phyloP scores from a whole-genome alignment of 2,888 invertebrate genomes.

The Xanthia togata region DNA sequence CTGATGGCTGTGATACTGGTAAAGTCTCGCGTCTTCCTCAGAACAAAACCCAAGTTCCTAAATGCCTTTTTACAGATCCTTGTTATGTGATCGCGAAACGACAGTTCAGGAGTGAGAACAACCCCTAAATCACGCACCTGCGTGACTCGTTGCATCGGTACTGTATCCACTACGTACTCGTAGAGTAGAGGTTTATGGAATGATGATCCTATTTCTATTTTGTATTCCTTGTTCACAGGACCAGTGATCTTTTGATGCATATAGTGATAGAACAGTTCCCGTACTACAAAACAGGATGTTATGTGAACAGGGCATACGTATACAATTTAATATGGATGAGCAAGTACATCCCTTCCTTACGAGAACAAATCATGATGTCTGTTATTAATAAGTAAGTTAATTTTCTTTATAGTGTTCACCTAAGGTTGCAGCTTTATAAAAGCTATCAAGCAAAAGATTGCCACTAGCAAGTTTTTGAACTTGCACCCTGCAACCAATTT shows the following conservation, averaged over 20 bases:
- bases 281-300: slow-evolving; percentile 93
- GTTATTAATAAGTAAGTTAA: slow-evolving; percentile 94
- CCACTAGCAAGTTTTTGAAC: neutral
- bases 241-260: slow-evolving; percentile 92
- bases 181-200: too few relatives aligned
- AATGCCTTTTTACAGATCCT: too few relatives aligned
- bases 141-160: too few relatives aligned
- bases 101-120: too few relatives aligned
- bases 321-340: slow-evolving; percentile 94
- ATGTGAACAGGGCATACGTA: slow-evolving; percentile 93
- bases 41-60: too few relatives aligned
- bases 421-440: neutral
- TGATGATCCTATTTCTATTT: neutral
- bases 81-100: too few relatives aligned
- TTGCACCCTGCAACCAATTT: neutral
- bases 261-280: slow-evolving; percentile 93
- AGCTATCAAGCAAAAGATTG: neutral
- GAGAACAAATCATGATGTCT: slow-evolving; percentile 93
- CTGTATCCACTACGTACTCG: too few relatives aligned
- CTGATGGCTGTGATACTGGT: too few relatives aligned
- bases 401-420: neutral
- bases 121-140: too few relatives aligned
- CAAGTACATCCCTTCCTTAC: slow-evolving; percentile 93
- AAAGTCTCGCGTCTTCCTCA: too few relatives aligned
- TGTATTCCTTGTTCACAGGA: slow-evolving; percentile 87